A percentile compares a stretch with the other conserved stretches of the same genome.
These are phyloP conservation scores for Pampusana beccarii DNA, from an alignment of 2,113 vertebrate species.

Conservation along the genomic window DNA sequence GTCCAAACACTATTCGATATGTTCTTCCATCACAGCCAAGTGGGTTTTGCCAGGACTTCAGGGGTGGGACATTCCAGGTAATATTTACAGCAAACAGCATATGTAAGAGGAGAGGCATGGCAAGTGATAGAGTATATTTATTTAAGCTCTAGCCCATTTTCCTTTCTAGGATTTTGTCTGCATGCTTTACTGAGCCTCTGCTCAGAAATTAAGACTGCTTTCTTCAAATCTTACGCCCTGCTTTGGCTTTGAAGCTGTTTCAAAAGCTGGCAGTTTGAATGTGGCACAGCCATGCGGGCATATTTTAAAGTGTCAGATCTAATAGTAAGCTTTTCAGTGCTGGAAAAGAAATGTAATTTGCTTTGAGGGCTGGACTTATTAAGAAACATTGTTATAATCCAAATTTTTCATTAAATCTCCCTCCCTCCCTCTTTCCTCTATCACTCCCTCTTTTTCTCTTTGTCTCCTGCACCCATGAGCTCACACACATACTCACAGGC, in stretches of 20 bases:
- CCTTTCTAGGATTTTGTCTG: conserved; percentile 9
- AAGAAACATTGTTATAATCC: not conserved
- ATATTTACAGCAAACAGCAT: not conserved
- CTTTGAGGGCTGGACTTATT: not conserved
- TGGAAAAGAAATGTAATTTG: conserved; percentile 27
- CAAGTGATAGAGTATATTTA: not conserved
- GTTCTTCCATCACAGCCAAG: not conserved
- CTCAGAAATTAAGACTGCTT: not conserved
- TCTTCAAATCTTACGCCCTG: not conserved
- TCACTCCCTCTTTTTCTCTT: not conserved
- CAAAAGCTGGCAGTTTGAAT: not conserved
- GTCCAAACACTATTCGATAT: not conserved
- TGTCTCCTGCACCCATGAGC: not conserved
- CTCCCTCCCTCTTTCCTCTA: not conserved
- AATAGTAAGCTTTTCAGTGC: not conserved
- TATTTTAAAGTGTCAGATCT: conserved; percentile 29
- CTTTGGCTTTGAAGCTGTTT: conserved; percentile 12
- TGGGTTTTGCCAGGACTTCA: not conserved
- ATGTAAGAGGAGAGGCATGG: not conserved
- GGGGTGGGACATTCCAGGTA: not conserved
- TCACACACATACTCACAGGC: not conserved
- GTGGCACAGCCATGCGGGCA: not conserved
- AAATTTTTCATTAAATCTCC: not conserved
- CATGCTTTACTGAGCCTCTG: not conserved
- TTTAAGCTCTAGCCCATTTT: not conserved